These are phyloP conservation scores for Lucilia sericata DNA, from an alignment of 1,140 invertebrate genomes.

Conservation along the genomic window DNA sequence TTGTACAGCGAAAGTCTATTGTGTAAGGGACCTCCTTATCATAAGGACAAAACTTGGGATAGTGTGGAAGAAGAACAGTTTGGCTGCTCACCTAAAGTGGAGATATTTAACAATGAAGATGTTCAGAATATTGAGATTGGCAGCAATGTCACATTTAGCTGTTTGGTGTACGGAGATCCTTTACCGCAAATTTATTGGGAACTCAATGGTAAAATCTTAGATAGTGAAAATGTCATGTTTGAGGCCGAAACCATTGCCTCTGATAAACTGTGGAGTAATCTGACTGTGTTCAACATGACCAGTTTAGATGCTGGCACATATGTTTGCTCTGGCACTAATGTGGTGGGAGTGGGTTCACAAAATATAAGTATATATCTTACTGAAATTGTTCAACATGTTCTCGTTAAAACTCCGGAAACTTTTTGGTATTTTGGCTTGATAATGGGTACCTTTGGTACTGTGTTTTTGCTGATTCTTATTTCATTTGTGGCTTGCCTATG, in stretches of 20 bases:
- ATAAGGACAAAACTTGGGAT: conserved; percentile 76
- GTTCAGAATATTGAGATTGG: conserved; percentile 78
- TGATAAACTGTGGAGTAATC: conserved; percentile 74
- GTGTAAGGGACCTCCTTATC: conserved; percentile 73
- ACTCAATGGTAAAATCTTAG: conserved; percentile 76
- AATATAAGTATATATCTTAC: conserved; percentile 80
- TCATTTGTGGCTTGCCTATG: conserved; percentile 71
- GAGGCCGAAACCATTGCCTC: conserved; percentile 62
- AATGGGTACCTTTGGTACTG: conserved; percentile 67
- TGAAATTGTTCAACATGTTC: conserved; percentile 73
- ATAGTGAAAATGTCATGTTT: conserved; percentile 69
- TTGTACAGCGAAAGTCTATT: conserved; percentile 76
- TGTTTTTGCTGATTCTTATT: conserved; percentile 62
- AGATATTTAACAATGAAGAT: conserved; percentile 71
- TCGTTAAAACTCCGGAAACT: conserved; percentile 65
- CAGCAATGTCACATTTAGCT: conserved; percentile 83
- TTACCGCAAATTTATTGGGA: conserved; percentile 87
- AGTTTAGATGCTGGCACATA: conserved; percentile 85
- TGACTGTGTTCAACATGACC: conserved; percentile 80
- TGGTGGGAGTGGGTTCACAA: conserved; percentile 76
- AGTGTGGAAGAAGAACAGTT: conserved; percentile 76
- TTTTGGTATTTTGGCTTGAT: conserved; percentile 68
- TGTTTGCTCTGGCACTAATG: conserved; percentile 81
- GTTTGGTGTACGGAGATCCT: conserved; percentile 84
- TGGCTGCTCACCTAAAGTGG: conserved; percentile 79